A percentile compares a stretch with the other conserved stretches of the same genome.
Conservation (phyloP, 2,113 vertebrate species). For the Galemys pyrenaicus region DNA sequence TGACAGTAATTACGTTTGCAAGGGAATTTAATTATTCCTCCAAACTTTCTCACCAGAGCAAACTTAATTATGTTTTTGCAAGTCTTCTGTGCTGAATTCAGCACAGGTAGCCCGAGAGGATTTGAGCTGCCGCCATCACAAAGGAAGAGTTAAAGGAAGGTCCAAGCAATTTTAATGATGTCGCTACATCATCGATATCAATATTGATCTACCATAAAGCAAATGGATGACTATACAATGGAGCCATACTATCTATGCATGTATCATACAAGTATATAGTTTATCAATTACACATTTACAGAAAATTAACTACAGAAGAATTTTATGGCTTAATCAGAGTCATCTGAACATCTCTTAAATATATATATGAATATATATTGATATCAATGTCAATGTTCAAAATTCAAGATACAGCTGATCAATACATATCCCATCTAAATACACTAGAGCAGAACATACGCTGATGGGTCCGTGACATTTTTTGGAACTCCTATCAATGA, state of each 20-base stretch:
- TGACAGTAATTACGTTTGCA: not conserved
- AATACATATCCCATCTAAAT: not conserved
- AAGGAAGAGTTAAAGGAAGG: not conserved
- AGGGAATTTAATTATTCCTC: constrained; percentile 20
- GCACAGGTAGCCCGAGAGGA: not conserved
- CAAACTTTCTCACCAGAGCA: constrained; percentile 4
- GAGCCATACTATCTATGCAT: not conserved
- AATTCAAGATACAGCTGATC: too few species aligned
- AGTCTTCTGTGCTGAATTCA: constrained; percentile 25
- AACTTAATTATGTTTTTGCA: not conserved
- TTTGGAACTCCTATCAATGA: too few species aligned
- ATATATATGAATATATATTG: not conserved
- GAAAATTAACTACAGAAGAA: not conserved
- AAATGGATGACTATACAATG: not conserved
- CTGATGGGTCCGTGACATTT: not conserved
- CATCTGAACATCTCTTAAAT: not conserved
- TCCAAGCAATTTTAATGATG: not conserved
- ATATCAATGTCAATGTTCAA: too few species aligned
- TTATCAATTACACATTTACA: not conserved
- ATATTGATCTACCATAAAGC: not conserved
- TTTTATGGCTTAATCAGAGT: not conserved
- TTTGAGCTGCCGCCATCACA: too few species aligned
- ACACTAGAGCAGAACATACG: not conserved
- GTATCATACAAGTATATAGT: not conserved
- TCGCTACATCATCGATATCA: not conserved